Percentiles rank a stretch among this genome's conserved stretches.
These are phyloP conservation scores for Drosophila ananassae DNA, from an alignment of 1,140 invertebrate genomes.

Conservation along the genomic window DNA sequence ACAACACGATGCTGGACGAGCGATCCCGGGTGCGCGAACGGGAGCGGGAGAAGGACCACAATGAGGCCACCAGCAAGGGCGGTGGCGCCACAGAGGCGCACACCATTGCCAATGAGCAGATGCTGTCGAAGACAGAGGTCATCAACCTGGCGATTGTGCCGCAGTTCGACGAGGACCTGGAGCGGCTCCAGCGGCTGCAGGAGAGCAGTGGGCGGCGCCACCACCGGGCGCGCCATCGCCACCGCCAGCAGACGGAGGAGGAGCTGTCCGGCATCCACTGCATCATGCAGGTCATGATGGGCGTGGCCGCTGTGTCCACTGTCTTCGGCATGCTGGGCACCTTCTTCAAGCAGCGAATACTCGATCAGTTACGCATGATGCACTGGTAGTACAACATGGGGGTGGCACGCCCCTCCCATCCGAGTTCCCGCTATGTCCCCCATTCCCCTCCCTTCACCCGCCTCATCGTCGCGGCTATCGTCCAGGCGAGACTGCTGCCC, in stretches of 20 bases:
- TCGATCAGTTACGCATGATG: slow-evolving; percentile 83
- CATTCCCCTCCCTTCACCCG: background rate
- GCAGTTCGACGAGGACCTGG: slow-evolving; percentile 81
- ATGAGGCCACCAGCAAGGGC: slow-evolving; percentile 66
- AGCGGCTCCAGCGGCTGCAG: slow-evolving; percentile 70
- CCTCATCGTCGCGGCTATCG: slow-evolving; percentile 18
- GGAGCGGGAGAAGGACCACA: slow-evolving; percentile 63
- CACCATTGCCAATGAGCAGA: slow-evolving; percentile 78
- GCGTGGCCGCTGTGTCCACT: slow-evolving; percentile 81
- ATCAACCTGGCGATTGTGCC: slow-evolving; percentile 83
- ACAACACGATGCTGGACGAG: slow-evolving; percentile 81
- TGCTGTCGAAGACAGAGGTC: slow-evolving; percentile 82
- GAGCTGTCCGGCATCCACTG: slow-evolving; percentile 83
- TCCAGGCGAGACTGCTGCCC: slow-evolving; percentile 12
- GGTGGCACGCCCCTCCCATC: slow-evolving; percentile 68
- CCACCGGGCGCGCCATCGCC: slow-evolving; percentile 75
- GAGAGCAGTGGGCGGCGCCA: slow-evolving; percentile 64
- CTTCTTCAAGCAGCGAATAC: slow-evolving; percentile 82
- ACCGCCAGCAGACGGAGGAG: slow-evolving; percentile 71
- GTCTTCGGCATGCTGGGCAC: slow-evolving; percentile 84
- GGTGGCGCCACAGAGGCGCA: slow-evolving; percentile 54
- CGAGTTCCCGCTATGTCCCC: background rate
- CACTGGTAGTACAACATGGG: slow-evolving; percentile 83
- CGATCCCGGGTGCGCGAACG: slow-evolving; percentile 66
- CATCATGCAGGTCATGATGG: slow-evolving; percentile 84